phyloP scores from a whole-genome alignment of 2,113 vertebrate species.

The Lasiurus cinereus region DNA sequence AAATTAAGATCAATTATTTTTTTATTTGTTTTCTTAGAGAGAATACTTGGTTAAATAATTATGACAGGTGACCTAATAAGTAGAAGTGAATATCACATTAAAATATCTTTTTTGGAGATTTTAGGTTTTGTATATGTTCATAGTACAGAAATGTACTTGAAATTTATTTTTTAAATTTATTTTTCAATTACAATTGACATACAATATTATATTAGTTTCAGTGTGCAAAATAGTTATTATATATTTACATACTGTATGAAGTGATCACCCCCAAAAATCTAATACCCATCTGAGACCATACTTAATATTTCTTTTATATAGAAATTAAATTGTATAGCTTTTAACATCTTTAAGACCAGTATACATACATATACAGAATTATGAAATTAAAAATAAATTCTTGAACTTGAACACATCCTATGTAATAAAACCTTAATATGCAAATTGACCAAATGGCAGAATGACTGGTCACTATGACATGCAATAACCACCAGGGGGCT shows the following conservation, averaged over 20 bases:
- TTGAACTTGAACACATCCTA: conserved; percentile 29
- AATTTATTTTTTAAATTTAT: conserved; percentile 2
- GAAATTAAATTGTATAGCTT: not conserved
- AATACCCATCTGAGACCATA: not conserved
- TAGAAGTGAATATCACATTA: conserved; percentile 46
- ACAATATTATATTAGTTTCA: not conserved
- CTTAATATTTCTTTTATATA: conserved; percentile 30
- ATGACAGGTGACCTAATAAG: conserved; percentile 12
- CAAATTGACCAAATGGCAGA: too few relatives aligned
- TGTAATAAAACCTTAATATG: too few relatives aligned
- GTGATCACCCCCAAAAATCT: not conserved
- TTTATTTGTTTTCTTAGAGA: not conserved
- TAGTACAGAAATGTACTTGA: conserved; percentile 36
- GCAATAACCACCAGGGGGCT: too few relatives aligned
- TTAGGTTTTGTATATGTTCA: conserved; percentile 1
- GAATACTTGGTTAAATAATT: not conserved
- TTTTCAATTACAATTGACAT: not conserved
- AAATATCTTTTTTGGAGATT: not conserved
- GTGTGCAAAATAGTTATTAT: not conserved
- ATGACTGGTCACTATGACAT: too few relatives aligned
- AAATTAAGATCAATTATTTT: conserved; percentile 32
- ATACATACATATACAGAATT: not conserved
- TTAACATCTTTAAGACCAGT: not conserved
- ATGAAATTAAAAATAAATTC: conserved; percentile 42
- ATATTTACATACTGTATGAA: not conserved